These are phyloP conservation scores for Tachypleus tridentatus DNA, from an alignment of 1,140 invertebrate species.

Conservation along the genomic window DNA sequence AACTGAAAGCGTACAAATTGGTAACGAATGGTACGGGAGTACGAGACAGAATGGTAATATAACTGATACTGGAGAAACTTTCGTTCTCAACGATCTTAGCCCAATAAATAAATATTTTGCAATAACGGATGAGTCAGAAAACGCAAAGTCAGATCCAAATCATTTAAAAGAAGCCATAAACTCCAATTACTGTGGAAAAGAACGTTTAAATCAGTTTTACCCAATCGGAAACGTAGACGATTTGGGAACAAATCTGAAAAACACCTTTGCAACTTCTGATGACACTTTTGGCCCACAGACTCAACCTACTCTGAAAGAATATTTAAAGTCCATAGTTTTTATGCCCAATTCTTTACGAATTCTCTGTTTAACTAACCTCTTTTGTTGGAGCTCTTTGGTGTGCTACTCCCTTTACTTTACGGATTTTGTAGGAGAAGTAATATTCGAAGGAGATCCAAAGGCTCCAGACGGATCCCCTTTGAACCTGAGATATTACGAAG, in stretches of 20 bases:
- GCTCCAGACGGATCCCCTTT: slow-evolving; percentile 49
- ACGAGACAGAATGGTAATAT: background rate
- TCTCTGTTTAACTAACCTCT: slow-evolving; percentile 85
- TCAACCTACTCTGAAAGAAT: slow-evolving; percentile 43
- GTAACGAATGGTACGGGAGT: background rate
- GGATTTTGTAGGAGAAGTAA: slow-evolving; percentile 89
- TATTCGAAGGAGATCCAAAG: slow-evolving; percentile 82
- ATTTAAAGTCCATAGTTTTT: slow-evolving; percentile 72
- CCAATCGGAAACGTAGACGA: too few species aligned
- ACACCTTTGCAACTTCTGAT: background rate
- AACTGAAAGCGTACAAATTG: background rate
- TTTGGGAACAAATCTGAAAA: too few species aligned
- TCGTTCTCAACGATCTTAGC: background rate
- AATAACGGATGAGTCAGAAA: background rate
- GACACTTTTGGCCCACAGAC: slow-evolving; percentile 6
- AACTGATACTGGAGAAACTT: background rate
- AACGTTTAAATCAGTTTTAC: too few species aligned
- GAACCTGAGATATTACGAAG: slow-evolving; percentile 63
- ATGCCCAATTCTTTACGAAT: slow-evolving; percentile 78
- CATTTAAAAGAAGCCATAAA: background rate
- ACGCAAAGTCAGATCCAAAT: background rate
- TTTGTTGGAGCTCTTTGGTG: slow-evolving; percentile 96
- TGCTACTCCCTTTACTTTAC: slow-evolving; percentile 96
- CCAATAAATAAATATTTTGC: background rate
- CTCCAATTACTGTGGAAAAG: background rate